A percentile compares a stretch with the other conserved stretches of the same genome.
Evolutionary conservation across 2,888 invertebrate genomes (phyloP).

Genomic region (Philonicus albiceps): DNA sequence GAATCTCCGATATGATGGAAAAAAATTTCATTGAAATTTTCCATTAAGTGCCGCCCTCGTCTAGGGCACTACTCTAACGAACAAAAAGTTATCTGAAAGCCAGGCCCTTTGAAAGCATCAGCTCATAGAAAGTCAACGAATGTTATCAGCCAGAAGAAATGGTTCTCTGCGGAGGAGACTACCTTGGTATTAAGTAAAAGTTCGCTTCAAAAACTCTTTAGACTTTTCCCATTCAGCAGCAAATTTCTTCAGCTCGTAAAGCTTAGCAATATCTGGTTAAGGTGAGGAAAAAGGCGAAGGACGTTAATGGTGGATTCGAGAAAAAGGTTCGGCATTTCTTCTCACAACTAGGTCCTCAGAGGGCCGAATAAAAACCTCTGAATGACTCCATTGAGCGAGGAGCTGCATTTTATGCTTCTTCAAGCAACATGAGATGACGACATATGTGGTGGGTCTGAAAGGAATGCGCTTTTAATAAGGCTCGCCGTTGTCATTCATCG

Average conservation of each 20-base stretch:
- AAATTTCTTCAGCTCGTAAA: conserved; percentile 30
- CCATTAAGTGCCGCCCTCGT: conserved; percentile 24
- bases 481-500: conserved; percentile 6
- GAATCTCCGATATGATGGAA: background rate
- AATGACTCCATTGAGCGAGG: conserved; percentile 6
- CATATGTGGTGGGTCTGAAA: background rate
- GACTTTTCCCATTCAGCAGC: background rate
- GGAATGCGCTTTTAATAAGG: conserved; percentile 28
- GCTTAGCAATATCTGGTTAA: conserved; percentile 18
- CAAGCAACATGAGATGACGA: background rate
- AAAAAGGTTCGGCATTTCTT: background rate
- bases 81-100: conserved; percentile 34
- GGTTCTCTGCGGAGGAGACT: conserved; percentile 15
- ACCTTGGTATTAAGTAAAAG: conserved; percentile 33
- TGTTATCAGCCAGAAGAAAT: conserved; percentile 37
- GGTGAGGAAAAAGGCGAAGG: background rate
- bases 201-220: conserved; percentile 22
- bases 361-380: background rate
- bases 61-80: background rate
- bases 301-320: conserved; percentile 14
- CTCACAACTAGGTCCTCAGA: background rate
- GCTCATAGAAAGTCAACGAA: conserved; percentile 35
- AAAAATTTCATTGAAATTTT: conserved; percentile 24
- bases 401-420: conserved; percentile 15
- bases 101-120: conserved; percentile 22